phyloP scores from a whole-genome alignment of 2,113 vertebrate genomes.

The Sphaerodactylus townsendi region DNA sequence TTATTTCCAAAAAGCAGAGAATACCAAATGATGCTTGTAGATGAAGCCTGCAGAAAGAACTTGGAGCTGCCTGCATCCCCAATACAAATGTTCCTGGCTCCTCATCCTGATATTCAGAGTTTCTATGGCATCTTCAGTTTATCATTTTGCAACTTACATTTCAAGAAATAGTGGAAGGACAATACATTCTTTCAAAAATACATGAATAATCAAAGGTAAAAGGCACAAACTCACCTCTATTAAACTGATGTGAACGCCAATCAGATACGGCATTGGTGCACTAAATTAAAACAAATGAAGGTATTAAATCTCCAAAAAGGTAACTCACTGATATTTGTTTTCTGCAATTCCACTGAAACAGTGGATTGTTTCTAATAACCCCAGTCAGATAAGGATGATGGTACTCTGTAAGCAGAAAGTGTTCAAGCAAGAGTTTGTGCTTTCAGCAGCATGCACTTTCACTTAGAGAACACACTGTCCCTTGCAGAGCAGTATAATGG shows the following conservation, averaged over 20 bases:
- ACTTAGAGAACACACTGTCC: too few relatives aligned
- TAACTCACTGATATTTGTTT: not conserved
- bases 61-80: not conserved
- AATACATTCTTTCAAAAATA: not conserved
- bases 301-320: not conserved
- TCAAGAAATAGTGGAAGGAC: not conserved
- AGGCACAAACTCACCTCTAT: slow-evolving; percentile 85
- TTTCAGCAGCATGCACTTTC: too few relatives aligned
- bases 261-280: slow-evolving; percentile 97
- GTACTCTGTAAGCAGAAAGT: too few relatives aligned
- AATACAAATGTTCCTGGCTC: not conserved
- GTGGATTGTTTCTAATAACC: not conserved
- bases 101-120: not conserved
- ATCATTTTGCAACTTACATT: not conserved
- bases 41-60: not conserved
- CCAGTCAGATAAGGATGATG: too few relatives aligned
- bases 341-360: not conserved
- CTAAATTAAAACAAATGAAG: slow-evolving; percentile 72
- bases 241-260: slow-evolving; percentile 96
- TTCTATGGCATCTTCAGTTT: not conserved
- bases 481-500: too few relatives aligned
- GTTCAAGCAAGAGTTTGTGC: too few relatives aligned
- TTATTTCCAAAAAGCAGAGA: not conserved
- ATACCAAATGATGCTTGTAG: not conserved
- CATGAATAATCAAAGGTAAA: not conserved